Base-by-base conservation (phyloP, 2,797 vertebrate species). In the Coregonus ussuriensis region DNA sequence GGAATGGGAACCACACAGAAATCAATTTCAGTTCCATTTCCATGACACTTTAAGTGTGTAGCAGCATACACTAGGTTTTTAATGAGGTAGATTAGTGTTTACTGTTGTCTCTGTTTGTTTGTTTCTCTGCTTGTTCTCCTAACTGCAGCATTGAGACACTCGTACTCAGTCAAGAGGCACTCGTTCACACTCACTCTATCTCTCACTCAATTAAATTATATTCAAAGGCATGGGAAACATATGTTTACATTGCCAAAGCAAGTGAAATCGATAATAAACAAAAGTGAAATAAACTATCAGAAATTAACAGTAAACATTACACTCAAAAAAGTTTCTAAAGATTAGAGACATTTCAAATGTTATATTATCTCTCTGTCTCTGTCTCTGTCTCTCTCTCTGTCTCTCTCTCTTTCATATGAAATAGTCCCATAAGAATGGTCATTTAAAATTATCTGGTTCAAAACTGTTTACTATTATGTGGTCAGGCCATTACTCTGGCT, bases 91-190 rank as follows among this genome's bases (percentile, higher is more conserved):
- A 63, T 74, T 37, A 16, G 29, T 71, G 35, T 74, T 78, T 4
- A 47, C 4, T 16, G 16, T 47, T 11, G 41, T 47, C 41, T 47
- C 41, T 68, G 16, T 75, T 56, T 78, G n/a, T 41, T 75, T 59
- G 74, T 68, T 29, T 66, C 13, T 31, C 21, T 16, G 6, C 21
- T 66, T 74, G 74, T 51, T 37, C 68, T 70, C 68, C 18, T 66
- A 13, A 69, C 31, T 63, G 70, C 35, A 65, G 51, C 18, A 16
- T 16, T 77, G 41, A 74, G 31, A 73, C 41, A 51, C 3, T 74
- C n/a, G 11, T 41, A 1, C 9, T 56, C 18, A 51, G 35, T 47
- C 41, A 29, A 72, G 70, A 31, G 70, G 16, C 25, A 74, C 67
- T 37, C 52, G 15, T n/a, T 47, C 37, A 13, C 37, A 13, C 68